These are phyloP conservation scores for Ectobius pallidus DNA, from an alignment of 2,888 invertebrate species.

Conservation along the genomic window DNA sequence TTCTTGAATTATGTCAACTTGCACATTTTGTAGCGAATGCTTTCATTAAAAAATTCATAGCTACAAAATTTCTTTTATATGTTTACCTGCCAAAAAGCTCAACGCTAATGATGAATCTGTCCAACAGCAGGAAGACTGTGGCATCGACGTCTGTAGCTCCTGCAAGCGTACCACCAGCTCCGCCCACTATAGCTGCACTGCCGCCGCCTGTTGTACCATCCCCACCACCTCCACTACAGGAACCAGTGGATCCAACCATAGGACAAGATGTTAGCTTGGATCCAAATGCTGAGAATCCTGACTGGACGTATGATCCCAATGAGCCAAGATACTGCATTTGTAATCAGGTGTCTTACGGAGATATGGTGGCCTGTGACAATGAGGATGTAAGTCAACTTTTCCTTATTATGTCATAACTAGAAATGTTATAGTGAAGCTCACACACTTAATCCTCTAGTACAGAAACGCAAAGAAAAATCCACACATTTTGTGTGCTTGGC, in stretches of 20 bases:
- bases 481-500: too few species aligned
- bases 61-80: too few species aligned
- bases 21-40: too few species aligned
- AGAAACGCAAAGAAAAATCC: too few species aligned
- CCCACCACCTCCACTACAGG: constrained; percentile 55
- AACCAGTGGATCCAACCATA: constrained; percentile 59
- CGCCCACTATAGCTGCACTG: neutral
- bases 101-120: too few species aligned
- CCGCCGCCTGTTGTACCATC: constrained; percentile 49
- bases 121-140: neutral
- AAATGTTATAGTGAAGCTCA: too few species aligned
- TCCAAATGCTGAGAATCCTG: constrained; percentile 53
- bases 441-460: too few species aligned
- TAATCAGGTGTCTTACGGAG: constrained; percentile 96
- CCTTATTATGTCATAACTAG: too few species aligned
- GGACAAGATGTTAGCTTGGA: constrained; percentile 65
- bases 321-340: constrained; percentile 96
- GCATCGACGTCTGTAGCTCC: neutral
- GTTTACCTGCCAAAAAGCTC: too few species aligned
- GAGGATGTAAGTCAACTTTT: constrained; percentile 74
- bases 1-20: too few species aligned
- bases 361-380: constrained; percentile 99
- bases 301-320: constrained; percentile 95
- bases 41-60: too few species aligned
- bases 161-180: neutral